Evolutionary conservation across 1,140 invertebrate genomes (phyloP).

Genomic region (Anadara kagoshimensis): DNA sequence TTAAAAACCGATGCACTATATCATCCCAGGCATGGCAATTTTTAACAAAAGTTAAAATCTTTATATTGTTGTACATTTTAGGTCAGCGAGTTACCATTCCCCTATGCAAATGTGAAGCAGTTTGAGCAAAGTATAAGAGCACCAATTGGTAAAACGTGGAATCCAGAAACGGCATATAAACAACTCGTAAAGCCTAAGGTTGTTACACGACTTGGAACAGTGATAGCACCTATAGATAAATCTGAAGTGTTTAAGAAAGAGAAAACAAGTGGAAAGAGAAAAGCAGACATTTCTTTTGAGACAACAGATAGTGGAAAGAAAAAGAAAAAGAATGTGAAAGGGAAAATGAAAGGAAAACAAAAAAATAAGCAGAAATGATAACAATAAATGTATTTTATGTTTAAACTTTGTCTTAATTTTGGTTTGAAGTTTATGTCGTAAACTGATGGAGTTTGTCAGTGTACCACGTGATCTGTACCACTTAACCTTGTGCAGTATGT

Average conservation of each 20-base stretch:
- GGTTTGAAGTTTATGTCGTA: neutral
- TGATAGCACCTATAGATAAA: conserved; percentile 91
- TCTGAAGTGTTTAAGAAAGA: conserved; percentile 55
- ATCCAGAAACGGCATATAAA: conserved; percentile 87
- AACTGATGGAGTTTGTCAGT: too few species aligned
- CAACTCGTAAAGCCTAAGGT: conserved; percentile 83
- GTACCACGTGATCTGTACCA: too few species aligned
- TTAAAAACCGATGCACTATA: too few species aligned
- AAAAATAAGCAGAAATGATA: neutral
- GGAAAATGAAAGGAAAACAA: conserved; percentile 6
- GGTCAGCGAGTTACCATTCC: conserved; percentile 87
- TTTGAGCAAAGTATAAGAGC: conserved; percentile 91
- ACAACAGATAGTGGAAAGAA: neutral
- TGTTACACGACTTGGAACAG: conserved; percentile 85
- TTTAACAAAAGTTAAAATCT: too few species aligned
- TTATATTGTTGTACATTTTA: conserved; percentile 54
- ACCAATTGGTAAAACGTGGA: conserved; percentile 92
- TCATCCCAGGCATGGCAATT: too few species aligned
- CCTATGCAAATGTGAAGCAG: conserved; percentile 88
- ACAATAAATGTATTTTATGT: too few species aligned
- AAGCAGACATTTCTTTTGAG: conserved; percentile 24
- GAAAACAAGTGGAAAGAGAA: conserved; percentile 20
- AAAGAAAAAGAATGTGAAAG: conserved; percentile 9
- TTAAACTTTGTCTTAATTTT: neutral
- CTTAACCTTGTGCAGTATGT: too few species aligned